phyloP scores from a whole-genome alignment of 2,797 vertebrate genomes.

The Malurus leucopterus region DNA sequence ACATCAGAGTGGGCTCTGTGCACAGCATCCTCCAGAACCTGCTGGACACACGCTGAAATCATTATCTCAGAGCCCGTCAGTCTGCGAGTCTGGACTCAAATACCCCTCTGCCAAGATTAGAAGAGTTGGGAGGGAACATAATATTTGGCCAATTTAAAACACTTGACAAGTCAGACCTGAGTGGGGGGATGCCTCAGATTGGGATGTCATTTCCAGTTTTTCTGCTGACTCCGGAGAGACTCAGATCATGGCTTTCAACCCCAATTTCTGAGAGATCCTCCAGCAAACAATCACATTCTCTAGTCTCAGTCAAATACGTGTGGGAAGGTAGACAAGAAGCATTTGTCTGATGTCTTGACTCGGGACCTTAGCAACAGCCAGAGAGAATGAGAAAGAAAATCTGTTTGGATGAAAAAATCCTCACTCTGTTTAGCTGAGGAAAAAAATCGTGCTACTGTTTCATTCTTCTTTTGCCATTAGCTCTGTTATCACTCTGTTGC shows the following conservation, averaged over 20 bases:
- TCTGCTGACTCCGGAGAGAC: neutral
- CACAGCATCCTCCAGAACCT: neutral
- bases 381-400: neutral
- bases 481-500: conserved; percentile 53
- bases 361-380: neutral
- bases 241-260: neutral
- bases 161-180: neutral
- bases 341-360: neutral
- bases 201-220: neutral
- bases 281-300: neutral
- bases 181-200: accelerated
- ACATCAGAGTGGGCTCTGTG: neutral
- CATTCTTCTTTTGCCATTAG: neutral
- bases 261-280: neutral
- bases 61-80: neutral
- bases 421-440: conserved; percentile 11
- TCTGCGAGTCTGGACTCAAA: neutral
- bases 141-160: neutral
- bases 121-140: neutral
- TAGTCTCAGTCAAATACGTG: neutral
- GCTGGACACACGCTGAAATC: neutral
- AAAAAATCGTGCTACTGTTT: conserved; percentile 54
- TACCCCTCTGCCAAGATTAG: neutral
- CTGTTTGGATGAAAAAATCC: neutral
- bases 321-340: conserved; percentile 1